These are phyloP conservation scores for Watsonalla binaria DNA, from an alignment of 2,888 invertebrate species.

Conservation along the genomic window DNA sequence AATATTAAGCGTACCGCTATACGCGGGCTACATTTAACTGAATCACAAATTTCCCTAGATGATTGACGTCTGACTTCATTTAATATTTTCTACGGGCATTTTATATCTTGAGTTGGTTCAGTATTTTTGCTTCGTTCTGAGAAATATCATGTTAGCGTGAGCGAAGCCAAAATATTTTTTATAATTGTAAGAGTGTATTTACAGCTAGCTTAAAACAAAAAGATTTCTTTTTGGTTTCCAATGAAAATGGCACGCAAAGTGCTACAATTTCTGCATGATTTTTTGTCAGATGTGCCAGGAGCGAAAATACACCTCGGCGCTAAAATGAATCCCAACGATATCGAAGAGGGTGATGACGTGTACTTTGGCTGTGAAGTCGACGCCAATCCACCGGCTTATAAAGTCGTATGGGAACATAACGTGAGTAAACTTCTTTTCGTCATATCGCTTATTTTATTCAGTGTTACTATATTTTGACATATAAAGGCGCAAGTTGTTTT, in stretches of 20 bases:
- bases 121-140: slow-evolving; percentile 6
- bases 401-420: slow-evolving; percentile 75
- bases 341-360: slow-evolving; percentile 74
- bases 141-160: too few relatives aligned
- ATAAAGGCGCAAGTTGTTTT: neutral
- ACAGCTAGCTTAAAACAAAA: too few relatives aligned
- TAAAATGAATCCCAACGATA: slow-evolving; percentile 74
- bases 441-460: neutral
- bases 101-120: neutral
- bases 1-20: too few relatives aligned
- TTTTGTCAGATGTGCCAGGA: slow-evolving; percentile 58
- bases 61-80: slow-evolving; percentile 6
- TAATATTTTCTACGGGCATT: slow-evolving; percentile 8
- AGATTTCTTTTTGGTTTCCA: too few relatives aligned
- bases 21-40: neutral
- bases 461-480: neutral
- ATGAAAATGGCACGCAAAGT: too few relatives aligned
- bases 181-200: too few relatives aligned
- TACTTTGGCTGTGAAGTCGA: slow-evolving; percentile 71
- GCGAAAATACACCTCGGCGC: slow-evolving; percentile 65
- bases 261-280: too few relatives aligned
- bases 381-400: slow-evolving; percentile 73
- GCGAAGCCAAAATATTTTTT: too few relatives aligned
- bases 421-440: slow-evolving; percentile 41
- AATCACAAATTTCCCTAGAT: neutral